Percentiles rank a stretch among this genome's conserved stretches.
phyloP scores from a whole-genome alignment of 1,140 invertebrate genomes.

The Bicyclus anynana region DNA sequence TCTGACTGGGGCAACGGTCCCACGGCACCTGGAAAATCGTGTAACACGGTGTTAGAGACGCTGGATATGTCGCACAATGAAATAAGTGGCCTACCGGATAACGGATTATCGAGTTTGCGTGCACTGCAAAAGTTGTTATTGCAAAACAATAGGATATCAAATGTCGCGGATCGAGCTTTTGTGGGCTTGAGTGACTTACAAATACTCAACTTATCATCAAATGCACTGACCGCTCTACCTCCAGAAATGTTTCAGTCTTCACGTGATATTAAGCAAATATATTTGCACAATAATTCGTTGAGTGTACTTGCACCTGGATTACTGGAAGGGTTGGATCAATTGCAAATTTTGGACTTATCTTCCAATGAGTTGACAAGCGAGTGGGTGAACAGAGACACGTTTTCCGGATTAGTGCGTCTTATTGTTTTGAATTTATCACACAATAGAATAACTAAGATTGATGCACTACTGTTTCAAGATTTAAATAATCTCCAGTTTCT shows the following conservation, averaged over 20 bases:
- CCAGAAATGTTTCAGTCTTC: constrained; percentile 87
- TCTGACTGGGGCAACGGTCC: constrained; percentile 81
- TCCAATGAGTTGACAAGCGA: constrained; percentile 86
- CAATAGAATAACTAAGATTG: constrained; percentile 86
- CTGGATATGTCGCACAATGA: constrained; percentile 88
- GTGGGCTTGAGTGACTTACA: constrained; percentile 82
- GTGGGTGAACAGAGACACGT: constrained; percentile 89
- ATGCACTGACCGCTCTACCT: constrained; percentile 85
- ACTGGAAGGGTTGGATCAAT: constrained; percentile 85
- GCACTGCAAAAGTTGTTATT: constrained; percentile 82
- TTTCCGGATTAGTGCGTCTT: constrained; percentile 84
- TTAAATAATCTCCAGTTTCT: constrained; percentile 87
- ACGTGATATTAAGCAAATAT: constrained; percentile 83
- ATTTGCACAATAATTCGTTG: constrained; percentile 90
- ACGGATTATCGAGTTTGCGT: constrained; percentile 83
- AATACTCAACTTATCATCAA: constrained; percentile 87
- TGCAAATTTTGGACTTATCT: constrained; percentile 88
- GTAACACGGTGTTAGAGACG: constrained; percentile 82
- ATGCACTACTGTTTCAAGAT: constrained; percentile 85
- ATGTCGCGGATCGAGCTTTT: constrained; percentile 85
- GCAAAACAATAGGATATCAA: constrained; percentile 86
- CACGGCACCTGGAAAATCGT: constrained; percentile 78
- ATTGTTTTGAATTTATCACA: constrained; percentile 87
- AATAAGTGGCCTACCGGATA: constrained; percentile 83
- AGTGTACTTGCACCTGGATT: constrained; percentile 87